Evolutionary conservation across 2,888 invertebrate genomes (phyloP).

Genomic region (Oegoconia quadripuncta): DNA sequence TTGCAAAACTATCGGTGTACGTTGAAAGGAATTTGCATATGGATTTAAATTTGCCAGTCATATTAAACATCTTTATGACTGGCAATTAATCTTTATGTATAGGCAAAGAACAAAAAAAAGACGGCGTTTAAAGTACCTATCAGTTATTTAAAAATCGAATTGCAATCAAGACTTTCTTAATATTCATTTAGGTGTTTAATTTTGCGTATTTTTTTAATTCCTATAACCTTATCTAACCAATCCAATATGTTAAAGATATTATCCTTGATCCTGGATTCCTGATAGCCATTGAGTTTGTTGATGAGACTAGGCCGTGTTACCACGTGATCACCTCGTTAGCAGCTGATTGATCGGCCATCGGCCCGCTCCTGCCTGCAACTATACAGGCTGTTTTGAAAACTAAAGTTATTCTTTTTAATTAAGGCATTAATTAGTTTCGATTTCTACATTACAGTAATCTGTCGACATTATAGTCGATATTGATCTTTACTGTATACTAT

Average conservation of each 20-base stretch:
- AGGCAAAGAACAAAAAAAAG: background rate
- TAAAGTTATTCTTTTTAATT: too few relatives aligned
- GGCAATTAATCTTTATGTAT: background rate
- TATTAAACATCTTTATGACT: background rate
- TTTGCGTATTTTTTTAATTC: too few relatives aligned
- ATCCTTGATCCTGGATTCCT: conserved; percentile 8
- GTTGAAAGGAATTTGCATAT: conserved; percentile 11
- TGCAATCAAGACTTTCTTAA: too few relatives aligned
- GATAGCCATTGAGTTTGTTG: conserved; percentile 18
- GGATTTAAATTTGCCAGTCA: conserved; percentile 2
- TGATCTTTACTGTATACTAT: too few relatives aligned
- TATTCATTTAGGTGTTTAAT: too few relatives aligned
- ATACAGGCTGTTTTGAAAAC: conserved; percentile 44
- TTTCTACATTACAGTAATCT: too few relatives aligned
- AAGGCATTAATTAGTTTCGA: too few relatives aligned
- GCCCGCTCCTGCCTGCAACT: conserved; percentile 38
- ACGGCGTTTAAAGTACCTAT: too few relatives aligned
- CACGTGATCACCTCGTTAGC: conserved; percentile 69
- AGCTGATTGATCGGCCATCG: conserved; percentile 72
- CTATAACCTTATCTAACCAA: too few relatives aligned
- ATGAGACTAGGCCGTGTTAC: conserved; percentile 26
- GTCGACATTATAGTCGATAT: too few relatives aligned
- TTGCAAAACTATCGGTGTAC: conserved; percentile 28
- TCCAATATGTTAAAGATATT: background rate
- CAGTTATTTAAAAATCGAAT: too few relatives aligned